Evolutionary conservation across 2,888 invertebrate genomes (phyloP).

Genomic region (Icerya purchasi): DNA sequence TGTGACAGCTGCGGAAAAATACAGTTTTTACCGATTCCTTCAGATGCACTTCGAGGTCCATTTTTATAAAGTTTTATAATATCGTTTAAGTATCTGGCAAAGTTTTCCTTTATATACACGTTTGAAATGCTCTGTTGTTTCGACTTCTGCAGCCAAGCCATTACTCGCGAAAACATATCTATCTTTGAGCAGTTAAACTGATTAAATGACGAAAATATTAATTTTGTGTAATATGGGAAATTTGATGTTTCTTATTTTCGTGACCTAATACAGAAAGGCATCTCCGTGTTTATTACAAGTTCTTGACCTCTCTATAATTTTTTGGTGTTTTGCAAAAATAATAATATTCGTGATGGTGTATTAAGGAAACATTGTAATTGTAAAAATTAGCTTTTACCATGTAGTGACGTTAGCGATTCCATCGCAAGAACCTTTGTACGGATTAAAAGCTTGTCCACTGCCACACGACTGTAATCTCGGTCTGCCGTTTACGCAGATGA

Average conservation of each 20-base stretch:
- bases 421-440: constrained; percentile 46
- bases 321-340: not conserved
- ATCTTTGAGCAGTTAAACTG: too few relatives aligned
- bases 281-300: not conserved
- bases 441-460: constrained; percentile 54
- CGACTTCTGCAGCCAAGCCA: too few relatives aligned
- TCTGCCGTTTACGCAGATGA: constrained; percentile 45
- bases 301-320: not conserved
- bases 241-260: not conserved
- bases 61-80: too few relatives aligned
- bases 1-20: too few relatives aligned
- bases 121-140: too few relatives aligned
- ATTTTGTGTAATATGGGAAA: too few relatives aligned
- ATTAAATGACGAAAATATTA: too few relatives aligned
- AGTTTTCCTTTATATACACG: too few relatives aligned
- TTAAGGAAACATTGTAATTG: not conserved
- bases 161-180: too few relatives aligned
- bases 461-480: constrained; percentile 59
- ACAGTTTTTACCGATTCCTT: too few relatives aligned
- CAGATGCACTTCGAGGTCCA: too few relatives aligned
- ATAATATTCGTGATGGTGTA: not conserved
- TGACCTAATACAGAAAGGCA: not conserved
- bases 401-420: constrained; percentile 53
- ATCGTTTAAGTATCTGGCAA: too few relatives aligned
- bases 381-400: constrained; percentile 33